Percentiles rank a stretch among this genome's conserved stretches.
These are phyloP conservation scores for Caranx melampygus DNA, from an alignment of 2,113 vertebrate genomes.

Conservation along the genomic window DNA sequence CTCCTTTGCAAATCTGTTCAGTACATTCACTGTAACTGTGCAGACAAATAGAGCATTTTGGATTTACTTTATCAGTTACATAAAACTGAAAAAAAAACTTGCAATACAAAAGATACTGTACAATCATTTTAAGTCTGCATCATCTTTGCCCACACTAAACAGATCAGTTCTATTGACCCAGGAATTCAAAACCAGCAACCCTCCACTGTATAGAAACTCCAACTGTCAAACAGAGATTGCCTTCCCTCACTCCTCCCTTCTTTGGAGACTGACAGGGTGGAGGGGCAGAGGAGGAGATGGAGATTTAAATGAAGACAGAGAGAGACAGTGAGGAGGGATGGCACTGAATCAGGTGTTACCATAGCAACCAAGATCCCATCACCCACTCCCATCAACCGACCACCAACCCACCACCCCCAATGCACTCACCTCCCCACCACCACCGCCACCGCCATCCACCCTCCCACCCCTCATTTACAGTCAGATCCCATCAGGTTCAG, in stretches of 20 bases:
- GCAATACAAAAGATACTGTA: not conserved
- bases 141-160: not conserved
- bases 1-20: too few species aligned
- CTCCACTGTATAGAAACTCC: not conserved
- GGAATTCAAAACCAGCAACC: not conserved
- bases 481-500: constrained; percentile 68
- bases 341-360: constrained; percentile 48
- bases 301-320: constrained; percentile 35
- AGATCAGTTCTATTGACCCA: not conserved
- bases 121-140: not conserved
- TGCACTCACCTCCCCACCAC: not conserved
- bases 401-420: not conserved
- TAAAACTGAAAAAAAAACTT: not conserved
- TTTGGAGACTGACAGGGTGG: not conserved
- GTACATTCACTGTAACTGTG: too few species aligned
- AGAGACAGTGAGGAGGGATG: constrained; percentile 32
- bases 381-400: constrained; percentile 36
- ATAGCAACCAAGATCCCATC: constrained; percentile 61
- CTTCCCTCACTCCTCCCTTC: not conserved
- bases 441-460: not conserved
- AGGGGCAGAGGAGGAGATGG: constrained; percentile 10
- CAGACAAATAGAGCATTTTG: not conserved
- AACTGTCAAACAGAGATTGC: not conserved
- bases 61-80: not conserved
- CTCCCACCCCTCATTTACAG: constrained; percentile 65